Evolutionary conservation across 1,140 invertebrate species (phyloP).

Genomic region (Platyscapa corneri): DNA sequence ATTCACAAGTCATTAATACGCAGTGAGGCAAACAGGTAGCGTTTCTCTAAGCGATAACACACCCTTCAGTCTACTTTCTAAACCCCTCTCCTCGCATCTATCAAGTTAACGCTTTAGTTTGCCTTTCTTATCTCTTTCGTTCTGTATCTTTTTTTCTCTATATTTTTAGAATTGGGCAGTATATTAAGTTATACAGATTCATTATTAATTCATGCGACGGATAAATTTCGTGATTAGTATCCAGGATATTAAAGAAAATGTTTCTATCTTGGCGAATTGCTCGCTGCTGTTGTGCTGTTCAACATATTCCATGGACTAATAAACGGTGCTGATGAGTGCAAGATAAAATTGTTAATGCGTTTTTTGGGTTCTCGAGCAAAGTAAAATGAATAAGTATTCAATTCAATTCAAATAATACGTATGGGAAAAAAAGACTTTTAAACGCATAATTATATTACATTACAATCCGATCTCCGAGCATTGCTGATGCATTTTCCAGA

Average conservation of each 20-base stretch:
- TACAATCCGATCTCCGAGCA: not conserved
- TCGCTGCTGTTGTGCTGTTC: not conserved
- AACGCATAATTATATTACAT: not conserved
- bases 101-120: no score
- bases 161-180: no score
- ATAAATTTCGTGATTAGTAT: no score
- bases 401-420: not conserved
- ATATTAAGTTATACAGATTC: no score
- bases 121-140: no score
- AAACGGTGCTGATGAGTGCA: not conserved
- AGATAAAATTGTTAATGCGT: not conserved
- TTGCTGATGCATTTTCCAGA: not conserved
- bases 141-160: no score
- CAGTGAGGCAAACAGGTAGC: not conserved
- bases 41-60: not conserved
- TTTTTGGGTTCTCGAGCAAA: not conserved
- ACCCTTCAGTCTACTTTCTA: not conserved
- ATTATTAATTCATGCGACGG: no score
- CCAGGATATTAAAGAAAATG: not conserved
- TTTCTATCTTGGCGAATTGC: not conserved
- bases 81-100: no score
- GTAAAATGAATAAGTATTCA: not conserved
- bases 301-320: not conserved
- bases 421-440: no score
- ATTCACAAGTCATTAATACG: slow-evolving; percentile 3